phyloP scores from a whole-genome alignment of 2,113 vertebrate species.

The Lamprotornis superbus region DNA sequence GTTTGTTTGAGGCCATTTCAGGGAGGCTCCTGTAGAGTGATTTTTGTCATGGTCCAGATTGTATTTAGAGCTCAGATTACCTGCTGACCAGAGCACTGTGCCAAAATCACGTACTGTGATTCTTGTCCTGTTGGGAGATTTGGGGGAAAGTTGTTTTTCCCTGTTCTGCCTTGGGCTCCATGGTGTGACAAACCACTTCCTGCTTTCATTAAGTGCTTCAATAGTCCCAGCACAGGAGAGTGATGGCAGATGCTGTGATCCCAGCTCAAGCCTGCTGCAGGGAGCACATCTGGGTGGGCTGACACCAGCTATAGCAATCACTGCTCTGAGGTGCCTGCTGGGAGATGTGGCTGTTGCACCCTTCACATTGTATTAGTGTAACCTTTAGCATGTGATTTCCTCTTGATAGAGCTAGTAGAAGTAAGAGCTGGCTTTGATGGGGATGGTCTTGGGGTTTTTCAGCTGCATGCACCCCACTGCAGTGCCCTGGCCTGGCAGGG shows the following conservation, averaged over 20 bases:
- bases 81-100: background rate
- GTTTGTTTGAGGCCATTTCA: background rate
- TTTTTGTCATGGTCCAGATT: background rate
- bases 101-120: background rate
- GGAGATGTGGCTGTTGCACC: background rate
- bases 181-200: background rate
- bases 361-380: background rate
- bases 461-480: background rate
- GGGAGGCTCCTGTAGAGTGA: background rate
- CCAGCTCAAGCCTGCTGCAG: background rate
- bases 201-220: background rate
- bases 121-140: background rate
- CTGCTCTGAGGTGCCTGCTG: background rate
- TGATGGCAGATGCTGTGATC: background rate
- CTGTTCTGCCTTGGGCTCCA: background rate
- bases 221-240: background rate
- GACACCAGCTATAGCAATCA: background rate
- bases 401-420: background rate
- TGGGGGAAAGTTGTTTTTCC: background rate
- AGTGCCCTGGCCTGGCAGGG: background rate
- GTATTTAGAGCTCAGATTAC: background rate
- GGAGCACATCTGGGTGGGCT: background rate
- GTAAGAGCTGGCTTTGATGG: background rate
- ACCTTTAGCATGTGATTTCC: background rate
- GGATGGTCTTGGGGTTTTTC: background rate